Percentiles rank a stretch among this genome's conserved stretches.
Evolutionary conservation across 2,113 vertebrate genomes (phyloP).

Genomic region (Apteryx mantelli): DNA sequence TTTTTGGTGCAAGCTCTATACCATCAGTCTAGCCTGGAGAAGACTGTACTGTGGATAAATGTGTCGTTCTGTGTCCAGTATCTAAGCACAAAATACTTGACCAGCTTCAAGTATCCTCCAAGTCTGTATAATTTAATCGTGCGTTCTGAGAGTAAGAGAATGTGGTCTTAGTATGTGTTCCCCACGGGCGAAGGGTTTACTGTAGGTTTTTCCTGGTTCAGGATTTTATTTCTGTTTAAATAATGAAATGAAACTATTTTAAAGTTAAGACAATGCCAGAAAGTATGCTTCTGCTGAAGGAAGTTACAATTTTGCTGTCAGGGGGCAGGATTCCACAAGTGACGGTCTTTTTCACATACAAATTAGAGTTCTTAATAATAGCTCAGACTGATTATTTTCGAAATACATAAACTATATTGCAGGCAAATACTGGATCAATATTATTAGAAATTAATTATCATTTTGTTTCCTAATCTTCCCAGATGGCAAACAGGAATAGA

Average conservation of each 20-base stretch:
- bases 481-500: conserved; percentile 35
- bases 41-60: background rate
- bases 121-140: background rate
- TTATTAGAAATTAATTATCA: conserved; percentile 60
- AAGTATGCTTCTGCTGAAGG: background rate
- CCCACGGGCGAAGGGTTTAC: background rate
- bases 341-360: background rate
- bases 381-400: conserved; percentile 38
- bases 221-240: background rate
- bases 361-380: conserved; percentile 2
- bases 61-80: background rate
- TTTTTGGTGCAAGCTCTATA: background rate
- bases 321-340: conserved; percentile 8
- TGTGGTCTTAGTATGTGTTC: background rate
- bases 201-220: background rate
- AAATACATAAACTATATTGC: conserved; percentile 15
- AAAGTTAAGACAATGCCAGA: background rate
- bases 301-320: background rate
- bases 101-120: background rate
- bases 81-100: background rate
- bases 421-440: background rate
- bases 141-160: background rate
- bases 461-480: conserved; percentile 60
- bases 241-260: background rate
- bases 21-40: background rate